A percentile compares a stretch with the other conserved stretches of the same genome.
These are phyloP conservation scores for Austrofundulus limnaeus DNA, from an alignment of 2,113 vertebrate genomes.

Conservation along the genomic window DNA sequence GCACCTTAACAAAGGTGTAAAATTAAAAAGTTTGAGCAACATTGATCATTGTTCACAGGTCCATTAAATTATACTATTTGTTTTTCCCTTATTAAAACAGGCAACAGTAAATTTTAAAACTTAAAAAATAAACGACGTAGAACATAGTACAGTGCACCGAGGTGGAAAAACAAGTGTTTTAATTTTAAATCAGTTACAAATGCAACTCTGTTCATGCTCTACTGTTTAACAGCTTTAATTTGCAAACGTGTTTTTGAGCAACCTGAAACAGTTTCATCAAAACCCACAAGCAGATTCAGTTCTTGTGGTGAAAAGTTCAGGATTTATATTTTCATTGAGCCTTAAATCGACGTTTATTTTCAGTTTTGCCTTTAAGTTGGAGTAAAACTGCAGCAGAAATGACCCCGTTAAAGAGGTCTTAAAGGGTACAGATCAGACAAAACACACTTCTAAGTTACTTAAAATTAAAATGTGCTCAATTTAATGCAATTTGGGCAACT, in stretches of 20 bases:
- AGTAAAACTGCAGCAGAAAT: not conserved
- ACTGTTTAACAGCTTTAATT: slow-evolving; percentile 57
- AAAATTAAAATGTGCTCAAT: slow-evolving; percentile 11
- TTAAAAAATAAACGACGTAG: too few species aligned
- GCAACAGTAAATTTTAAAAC: too few species aligned
- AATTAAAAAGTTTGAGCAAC: not conserved
- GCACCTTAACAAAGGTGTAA: too few species aligned
- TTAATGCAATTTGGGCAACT: slow-evolving; percentile 5
- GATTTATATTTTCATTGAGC: too few species aligned
- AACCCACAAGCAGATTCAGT: slow-evolving; percentile 9
- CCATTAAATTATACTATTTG: too few species aligned
- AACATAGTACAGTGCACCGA: slow-evolving; percentile 34
- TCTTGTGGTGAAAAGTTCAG: slow-evolving; percentile 17
- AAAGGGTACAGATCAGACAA: slow-evolving; percentile 10
- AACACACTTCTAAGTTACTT: not conserved
- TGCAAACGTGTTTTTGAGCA: slow-evolving; percentile 36
- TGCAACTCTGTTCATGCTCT: slow-evolving; percentile 60
- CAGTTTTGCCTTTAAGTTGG: slow-evolving; percentile 37
- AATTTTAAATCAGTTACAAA: slow-evolving; percentile 75
- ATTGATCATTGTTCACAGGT: too few species aligned
- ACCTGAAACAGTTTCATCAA: slow-evolving; percentile 31
- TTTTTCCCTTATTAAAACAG: too few species aligned
- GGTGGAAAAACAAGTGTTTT: slow-evolving; percentile 73
- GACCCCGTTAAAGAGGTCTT: slow-evolving; percentile 10
- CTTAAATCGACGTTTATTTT: slow-evolving; percentile 13